Conservation (phyloP, 2,113 vertebrate genomes). For the Neogale vison region DNA sequence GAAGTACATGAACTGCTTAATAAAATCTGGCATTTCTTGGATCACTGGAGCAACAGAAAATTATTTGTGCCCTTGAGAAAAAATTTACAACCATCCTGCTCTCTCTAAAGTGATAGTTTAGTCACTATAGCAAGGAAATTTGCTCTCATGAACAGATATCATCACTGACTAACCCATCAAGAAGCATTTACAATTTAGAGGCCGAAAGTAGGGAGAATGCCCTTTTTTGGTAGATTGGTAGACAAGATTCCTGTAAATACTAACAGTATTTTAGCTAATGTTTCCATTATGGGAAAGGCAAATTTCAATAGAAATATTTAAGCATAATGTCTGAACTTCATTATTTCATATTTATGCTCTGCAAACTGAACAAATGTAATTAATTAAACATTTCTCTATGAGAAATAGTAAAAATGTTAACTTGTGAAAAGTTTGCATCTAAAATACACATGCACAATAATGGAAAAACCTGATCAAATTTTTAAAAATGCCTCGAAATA, state of each 20-base stretch:
- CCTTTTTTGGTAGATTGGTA: neutral
- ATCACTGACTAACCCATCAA: neutral
- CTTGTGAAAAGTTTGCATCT: neutral
- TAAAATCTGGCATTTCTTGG: constrained; percentile 33
- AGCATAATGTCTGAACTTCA: neutral
- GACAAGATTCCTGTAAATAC: neutral
- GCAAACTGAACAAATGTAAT: neutral
- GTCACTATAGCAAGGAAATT: neutral
- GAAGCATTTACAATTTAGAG: neutral
- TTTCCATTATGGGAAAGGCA: neutral
- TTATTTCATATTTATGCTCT: constrained; percentile 15
- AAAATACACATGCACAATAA: neutral
- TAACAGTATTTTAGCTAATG: neutral
- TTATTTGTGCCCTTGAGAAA: constrained; percentile 27
- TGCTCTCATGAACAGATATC: neutral
- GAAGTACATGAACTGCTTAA: neutral
- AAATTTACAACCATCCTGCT: neutral
- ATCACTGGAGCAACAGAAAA: constrained; percentile 40
- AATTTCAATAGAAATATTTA: neutral
- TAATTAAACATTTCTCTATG: neutral
- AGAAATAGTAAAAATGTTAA: neutral
- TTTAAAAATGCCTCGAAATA: neutral
- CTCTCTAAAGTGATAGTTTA: neutral
- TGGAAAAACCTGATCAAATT: neutral
- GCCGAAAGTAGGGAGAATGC: neutral